These are phyloP conservation scores for Volucella inflata DNA, from an alignment of 2,888 invertebrate genomes.

Conservation along the genomic window DNA sequence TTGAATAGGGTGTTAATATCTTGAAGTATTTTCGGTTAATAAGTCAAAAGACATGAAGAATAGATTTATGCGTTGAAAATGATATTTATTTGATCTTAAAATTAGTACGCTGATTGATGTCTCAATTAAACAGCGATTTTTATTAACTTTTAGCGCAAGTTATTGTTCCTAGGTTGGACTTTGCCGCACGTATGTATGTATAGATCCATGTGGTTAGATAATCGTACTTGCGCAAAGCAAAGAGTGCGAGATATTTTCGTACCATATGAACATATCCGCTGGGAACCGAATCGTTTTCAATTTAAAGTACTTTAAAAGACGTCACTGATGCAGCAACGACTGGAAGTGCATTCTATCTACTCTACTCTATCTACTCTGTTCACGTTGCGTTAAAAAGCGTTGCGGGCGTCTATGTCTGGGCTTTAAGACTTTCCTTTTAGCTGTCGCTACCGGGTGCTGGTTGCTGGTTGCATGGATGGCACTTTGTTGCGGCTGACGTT, in stretches of 20 bases:
- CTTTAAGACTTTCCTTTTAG: conserved; percentile 20
- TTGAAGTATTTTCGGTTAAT: conserved; percentile 57
- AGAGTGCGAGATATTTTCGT: conserved; percentile 30
- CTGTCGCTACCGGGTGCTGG: no score
- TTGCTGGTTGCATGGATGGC: conserved; percentile 16
- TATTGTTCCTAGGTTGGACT: conserved; percentile 49
- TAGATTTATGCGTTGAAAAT: conserved; percentile 49
- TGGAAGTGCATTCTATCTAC: conserved; percentile 63
- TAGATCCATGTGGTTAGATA: conserved; percentile 15
- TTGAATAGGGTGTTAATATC: conserved; percentile 20
- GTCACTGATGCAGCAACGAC: conserved; percentile 41
- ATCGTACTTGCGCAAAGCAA: conserved; percentile 18
- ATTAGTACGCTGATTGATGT: conserved; percentile 67
- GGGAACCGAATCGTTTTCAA: conserved; percentile 18
- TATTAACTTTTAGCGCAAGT: conserved; percentile 55
- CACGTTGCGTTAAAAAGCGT: background rate
- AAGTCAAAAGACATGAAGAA: conserved; percentile 62
- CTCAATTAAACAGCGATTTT: conserved; percentile 64
- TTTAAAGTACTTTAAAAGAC: conserved; percentile 63
- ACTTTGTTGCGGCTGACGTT: conserved; percentile 64
- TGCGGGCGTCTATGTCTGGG: conserved; percentile 47
- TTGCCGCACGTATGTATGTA: conserved; percentile 4
- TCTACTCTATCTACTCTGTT: no score
- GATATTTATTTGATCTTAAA: conserved; percentile 63
- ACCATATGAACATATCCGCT: background rate